Conservation (phyloP, 2,113 vertebrate species). For the Gopherus flavomarginatus region DNA sequence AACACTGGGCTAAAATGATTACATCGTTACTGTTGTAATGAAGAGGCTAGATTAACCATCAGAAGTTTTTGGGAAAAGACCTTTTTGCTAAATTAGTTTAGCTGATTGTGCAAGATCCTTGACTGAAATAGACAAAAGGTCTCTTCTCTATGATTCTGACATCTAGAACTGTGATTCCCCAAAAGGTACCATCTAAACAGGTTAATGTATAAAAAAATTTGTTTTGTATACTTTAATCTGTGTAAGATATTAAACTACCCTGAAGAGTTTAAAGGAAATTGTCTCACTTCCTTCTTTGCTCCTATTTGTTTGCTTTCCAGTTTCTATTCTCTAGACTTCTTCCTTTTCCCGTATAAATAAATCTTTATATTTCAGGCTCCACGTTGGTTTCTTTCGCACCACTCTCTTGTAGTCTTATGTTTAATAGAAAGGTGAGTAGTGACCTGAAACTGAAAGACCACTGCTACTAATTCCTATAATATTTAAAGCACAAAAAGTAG, state of each 20-base stretch:
- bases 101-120: background rate
- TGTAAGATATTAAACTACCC: background rate
- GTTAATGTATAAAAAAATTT: background rate
- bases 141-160: background rate
- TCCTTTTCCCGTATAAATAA: background rate
- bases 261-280: background rate
- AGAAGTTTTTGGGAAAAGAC: background rate
- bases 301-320: background rate
- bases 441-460: background rate
- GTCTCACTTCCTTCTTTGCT: background rate
- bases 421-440: background rate
- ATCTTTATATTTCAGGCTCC: background rate
- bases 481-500: background rate
- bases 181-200: background rate
- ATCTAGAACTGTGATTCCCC: background rate
- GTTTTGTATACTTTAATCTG: background rate
- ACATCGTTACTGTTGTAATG: background rate
- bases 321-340: background rate
- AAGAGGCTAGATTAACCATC: background rate
- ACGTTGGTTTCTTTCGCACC: background rate
- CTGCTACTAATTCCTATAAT: background rate
- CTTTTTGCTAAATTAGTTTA: background rate
- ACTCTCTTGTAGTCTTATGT: background rate
- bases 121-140: background rate
- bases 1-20: background rate